These are phyloP conservation scores for Stomatorhinus ivindoensis DNA, from an alignment of 2,113 vertebrate species.

Conservation along the genomic window DNA sequence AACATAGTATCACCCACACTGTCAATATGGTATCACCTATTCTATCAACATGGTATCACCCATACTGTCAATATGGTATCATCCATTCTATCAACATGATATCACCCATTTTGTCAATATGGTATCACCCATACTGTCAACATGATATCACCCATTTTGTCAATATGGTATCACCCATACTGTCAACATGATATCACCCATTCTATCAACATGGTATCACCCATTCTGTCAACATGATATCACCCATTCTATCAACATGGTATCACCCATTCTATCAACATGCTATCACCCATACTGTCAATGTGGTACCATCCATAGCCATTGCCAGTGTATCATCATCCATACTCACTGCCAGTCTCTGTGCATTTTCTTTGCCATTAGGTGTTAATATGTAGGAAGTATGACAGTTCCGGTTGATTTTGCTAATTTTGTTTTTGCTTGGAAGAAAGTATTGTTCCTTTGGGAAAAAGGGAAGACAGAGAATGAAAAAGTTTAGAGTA, in stretches of 20 bases:
- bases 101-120: no score
- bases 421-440: slow-evolving; percentile 44
- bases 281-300: background rate
- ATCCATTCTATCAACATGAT: no score
- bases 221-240: background rate
- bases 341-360: slow-evolving; percentile 48
- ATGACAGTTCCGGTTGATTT: slow-evolving; percentile 45
- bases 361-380: slow-evolving; percentile 51
- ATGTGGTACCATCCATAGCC: slow-evolving; percentile 22
- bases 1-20: background rate
- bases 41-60: background rate
- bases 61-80: no score
- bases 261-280: background rate
- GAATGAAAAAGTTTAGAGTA: background rate
- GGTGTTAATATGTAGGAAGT: slow-evolving; percentile 53
- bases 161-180: no score
- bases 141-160: no score
- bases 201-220: background rate
- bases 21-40: background rate
- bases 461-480: background rate
- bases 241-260: background rate
- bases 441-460: slow-evolving; percentile 51
- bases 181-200: background rate
- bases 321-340: slow-evolving; percentile 35
- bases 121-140: no score